phyloP scores from a whole-genome alignment of 35 echinoderm and acorn worm species.

The Anneissia japonica region DNA sequence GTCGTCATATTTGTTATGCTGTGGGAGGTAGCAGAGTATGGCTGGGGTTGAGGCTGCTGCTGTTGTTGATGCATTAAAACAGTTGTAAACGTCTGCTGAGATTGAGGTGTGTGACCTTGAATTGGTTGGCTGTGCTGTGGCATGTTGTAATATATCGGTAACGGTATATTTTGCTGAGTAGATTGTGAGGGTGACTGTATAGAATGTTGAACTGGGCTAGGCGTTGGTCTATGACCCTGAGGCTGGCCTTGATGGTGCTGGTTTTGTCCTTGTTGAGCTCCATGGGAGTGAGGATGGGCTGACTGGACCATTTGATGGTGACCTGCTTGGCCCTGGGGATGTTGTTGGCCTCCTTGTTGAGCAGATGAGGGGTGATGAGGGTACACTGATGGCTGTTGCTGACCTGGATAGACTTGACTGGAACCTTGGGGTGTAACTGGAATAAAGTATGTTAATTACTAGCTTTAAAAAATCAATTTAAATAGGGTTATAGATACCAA shows the following conservation, averaged over 20 bases:
- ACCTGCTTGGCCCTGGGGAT: not conserved
- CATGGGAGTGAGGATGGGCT: not conserved
- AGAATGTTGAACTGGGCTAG: not conserved
- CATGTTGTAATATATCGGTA: not conserved
- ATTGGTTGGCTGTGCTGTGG: not conserved
- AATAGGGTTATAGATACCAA: no score
- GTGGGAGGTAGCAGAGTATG: not conserved
- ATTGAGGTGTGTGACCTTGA: not conserved
- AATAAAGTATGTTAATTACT: no score
- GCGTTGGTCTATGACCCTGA: not conserved
- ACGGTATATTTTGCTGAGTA: not conserved
- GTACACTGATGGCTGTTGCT: not conserved
- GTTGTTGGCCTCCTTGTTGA: not conserved
- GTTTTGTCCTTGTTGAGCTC: not conserved
- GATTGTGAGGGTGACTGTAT: not conserved
- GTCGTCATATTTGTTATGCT: not conserved
- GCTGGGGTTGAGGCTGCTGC: not conserved
- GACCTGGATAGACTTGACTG: not conserved
- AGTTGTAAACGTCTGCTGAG: not conserved
- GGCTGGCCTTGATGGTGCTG: not conserved
- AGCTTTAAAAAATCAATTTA: no score
- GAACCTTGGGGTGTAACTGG: not conserved
- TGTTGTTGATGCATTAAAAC: not conserved
- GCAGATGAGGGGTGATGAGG: not conserved
- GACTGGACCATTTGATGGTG: not conserved